Percentiles rank a stretch among this genome's conserved stretches.
These are phyloP conservation scores for Adrianichthys oophorus DNA, from an alignment of 2,797 vertebrate genomes.

Conservation along the genomic window DNA sequence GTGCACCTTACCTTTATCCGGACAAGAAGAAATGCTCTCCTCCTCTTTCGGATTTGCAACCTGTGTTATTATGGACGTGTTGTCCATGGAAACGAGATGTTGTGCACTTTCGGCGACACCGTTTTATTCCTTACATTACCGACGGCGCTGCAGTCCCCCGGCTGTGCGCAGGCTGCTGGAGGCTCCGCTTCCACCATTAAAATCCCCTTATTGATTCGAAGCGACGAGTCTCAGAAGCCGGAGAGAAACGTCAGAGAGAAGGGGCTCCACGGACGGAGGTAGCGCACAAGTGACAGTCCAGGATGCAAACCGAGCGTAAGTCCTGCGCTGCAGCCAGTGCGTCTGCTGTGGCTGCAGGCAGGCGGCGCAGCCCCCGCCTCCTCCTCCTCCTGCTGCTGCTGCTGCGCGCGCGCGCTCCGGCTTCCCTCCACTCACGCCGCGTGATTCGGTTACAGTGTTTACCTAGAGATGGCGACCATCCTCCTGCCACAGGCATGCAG, in stretches of 20 bases:
- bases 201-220: slow-evolving; percentile 56
- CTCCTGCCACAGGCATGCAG: slow-evolving; percentile 43
- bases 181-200: slow-evolving; percentile 62
- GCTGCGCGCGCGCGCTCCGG: slow-evolving; percentile 36
- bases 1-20: slow-evolving; percentile 80
- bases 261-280: slow-evolving; percentile 27
- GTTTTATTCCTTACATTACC: slow-evolving; percentile 74
- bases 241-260: slow-evolving; percentile 15
- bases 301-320: slow-evolving; percentile 58
- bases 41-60: slow-evolving; percentile 99
- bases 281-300: slow-evolving; percentile 52
- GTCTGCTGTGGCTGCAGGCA: slow-evolving; percentile 52
- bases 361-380: slow-evolving; percentile 56
- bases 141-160: slow-evolving; percentile 53
- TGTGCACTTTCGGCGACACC: slow-evolving; percentile 69
- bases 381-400: slow-evolving; percentile 37
- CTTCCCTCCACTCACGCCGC: slow-evolving; percentile 39
- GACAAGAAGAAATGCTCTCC: slow-evolving; percentile 85
- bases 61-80: slow-evolving; percentile 99
- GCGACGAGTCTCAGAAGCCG: slow-evolving; percentile 28
- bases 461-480: slow-evolving; percentile 70
- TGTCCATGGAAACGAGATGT: slow-evolving; percentile 93
- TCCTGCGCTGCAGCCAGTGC: slow-evolving; percentile 48
- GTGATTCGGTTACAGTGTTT: slow-evolving; percentile 59
- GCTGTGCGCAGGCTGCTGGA: slow-evolving; percentile 48